Evolutionary conservation across 2,113 vertebrate species (phyloP).

Genomic region (Poeciliopsis retropinna): DNA sequence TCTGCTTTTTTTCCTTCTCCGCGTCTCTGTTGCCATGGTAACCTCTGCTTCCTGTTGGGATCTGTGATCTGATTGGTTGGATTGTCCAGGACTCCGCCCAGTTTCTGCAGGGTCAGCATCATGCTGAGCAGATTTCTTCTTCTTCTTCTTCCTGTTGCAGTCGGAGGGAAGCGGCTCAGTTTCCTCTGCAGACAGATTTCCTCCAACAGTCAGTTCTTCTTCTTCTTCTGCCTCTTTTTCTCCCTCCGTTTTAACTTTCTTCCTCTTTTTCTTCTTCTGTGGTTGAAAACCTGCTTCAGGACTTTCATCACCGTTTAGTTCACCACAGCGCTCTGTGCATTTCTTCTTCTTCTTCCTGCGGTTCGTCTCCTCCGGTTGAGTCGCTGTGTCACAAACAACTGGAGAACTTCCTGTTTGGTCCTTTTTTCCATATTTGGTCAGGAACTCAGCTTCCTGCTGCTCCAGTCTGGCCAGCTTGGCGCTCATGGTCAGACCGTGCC

Average conservation of each 20-base stretch:
- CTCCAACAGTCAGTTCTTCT: background rate
- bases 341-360: constrained; percentile 26
- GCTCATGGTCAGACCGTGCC: constrained; percentile 90
- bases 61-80: background rate
- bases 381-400: background rate
- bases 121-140: background rate
- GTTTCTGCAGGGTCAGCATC: background rate
- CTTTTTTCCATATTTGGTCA: constrained; percentile 80
- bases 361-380: constrained; percentile 17
- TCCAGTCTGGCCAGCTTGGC: constrained; percentile 92
- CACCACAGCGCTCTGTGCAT: background rate
- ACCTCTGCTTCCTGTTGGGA: background rate
- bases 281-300: background rate
- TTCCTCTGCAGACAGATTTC: background rate
- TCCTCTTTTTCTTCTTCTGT: constrained; percentile 63
- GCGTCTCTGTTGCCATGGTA: background rate
- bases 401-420: constrained; percentile 13
- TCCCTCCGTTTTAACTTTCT: constrained; percentile 24
- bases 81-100: background rate
- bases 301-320: background rate
- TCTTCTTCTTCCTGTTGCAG: background rate
- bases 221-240: background rate
- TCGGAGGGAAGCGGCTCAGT: background rate
- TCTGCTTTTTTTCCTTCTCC: background rate
- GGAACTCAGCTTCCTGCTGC: constrained; percentile 91